phyloP scores from a whole-genome alignment of 2,113 vertebrate genomes.

The Pagrus major region DNA sequence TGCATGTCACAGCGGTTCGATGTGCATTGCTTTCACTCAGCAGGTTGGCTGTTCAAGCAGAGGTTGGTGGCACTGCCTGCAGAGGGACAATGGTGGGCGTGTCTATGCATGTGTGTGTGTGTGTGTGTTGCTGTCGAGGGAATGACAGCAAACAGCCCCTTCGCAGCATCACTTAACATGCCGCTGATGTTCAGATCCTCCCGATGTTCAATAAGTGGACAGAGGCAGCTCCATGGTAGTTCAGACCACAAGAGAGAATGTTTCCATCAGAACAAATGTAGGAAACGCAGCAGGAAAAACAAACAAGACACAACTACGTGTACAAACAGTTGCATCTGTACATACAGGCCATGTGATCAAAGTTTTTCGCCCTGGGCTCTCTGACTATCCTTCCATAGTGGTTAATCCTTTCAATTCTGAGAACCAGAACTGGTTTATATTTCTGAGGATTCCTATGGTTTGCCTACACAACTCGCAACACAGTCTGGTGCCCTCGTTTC shows the following conservation, averaged over 20 bases:
- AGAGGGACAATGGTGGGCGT: slow-evolving; percentile 21
- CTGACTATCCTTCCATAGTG: not conserved
- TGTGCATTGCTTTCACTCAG: slow-evolving; percentile 59
- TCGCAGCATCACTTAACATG: slow-evolving; percentile 69
- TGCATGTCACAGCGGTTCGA: slow-evolving; percentile 54
- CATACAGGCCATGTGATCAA: not conserved
- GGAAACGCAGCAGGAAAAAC: not conserved
- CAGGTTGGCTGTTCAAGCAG: slow-evolving; percentile 49
- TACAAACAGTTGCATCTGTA: not conserved
- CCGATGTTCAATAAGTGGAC: slow-evolving; percentile 25
- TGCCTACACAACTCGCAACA: not conserved
- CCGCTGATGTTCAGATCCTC: slow-evolving; percentile 41
- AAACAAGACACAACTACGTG: not conserved
- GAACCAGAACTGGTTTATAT: slow-evolving; percentile 7
- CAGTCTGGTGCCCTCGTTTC: slow-evolving; percentile 1
- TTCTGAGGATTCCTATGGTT: slow-evolving; percentile 1
- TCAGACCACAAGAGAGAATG: slow-evolving; percentile 7
- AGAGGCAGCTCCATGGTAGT: not conserved
- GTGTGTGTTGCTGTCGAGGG: slow-evolving; percentile 6
- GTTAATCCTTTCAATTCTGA: not conserved
- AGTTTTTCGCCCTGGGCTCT: not conserved
- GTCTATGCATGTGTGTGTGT: not conserved
- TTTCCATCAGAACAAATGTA: not conserved
- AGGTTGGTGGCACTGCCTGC: slow-evolving; percentile 44
- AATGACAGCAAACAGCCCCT: slow-evolving; percentile 53